Conservation (phyloP, 2,113 vertebrate genomes). For the Cairina moschata region DNA sequence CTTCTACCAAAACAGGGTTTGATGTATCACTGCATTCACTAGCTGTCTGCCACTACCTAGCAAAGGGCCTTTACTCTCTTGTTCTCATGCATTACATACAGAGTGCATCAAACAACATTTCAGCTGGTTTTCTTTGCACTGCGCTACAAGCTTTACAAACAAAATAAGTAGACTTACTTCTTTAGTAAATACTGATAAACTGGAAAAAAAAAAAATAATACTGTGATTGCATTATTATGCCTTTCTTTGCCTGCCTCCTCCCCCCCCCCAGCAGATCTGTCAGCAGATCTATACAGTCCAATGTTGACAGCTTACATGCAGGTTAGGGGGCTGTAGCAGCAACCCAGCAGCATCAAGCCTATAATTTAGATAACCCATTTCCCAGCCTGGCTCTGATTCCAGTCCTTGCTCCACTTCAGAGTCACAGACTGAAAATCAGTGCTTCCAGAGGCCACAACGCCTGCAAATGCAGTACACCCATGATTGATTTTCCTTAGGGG, state of each 20-base stretch:
- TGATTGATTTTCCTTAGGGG: conserved; percentile 31
- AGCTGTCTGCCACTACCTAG: background rate
- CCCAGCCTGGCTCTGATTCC: background rate
- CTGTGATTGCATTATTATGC: background rate
- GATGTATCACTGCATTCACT: rapidly evolving
- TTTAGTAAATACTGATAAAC: background rate
- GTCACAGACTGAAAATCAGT: background rate
- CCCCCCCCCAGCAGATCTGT: too few relatives aligned
- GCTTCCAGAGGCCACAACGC: background rate
- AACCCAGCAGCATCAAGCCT: background rate
- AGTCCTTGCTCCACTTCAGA: background rate
- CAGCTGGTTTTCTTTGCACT: background rate
- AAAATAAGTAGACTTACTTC: background rate
- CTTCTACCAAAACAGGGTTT: background rate
- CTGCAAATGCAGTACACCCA: background rate
- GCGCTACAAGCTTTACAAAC: background rate
- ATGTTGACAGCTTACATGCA: background rate
- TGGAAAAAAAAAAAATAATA: background rate
- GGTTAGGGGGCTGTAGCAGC: background rate
- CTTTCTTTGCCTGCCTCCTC: background rate
- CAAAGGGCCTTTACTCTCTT: background rate
- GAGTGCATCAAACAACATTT: background rate
- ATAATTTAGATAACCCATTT: background rate
- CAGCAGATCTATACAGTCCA: background rate
- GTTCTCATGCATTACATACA: background rate